Evolutionary conservation across 1,140 invertebrate genomes (phyloP), one percentile per base, ranked within the genome.

Genomic region (Diachasma alloeum): DNA sequence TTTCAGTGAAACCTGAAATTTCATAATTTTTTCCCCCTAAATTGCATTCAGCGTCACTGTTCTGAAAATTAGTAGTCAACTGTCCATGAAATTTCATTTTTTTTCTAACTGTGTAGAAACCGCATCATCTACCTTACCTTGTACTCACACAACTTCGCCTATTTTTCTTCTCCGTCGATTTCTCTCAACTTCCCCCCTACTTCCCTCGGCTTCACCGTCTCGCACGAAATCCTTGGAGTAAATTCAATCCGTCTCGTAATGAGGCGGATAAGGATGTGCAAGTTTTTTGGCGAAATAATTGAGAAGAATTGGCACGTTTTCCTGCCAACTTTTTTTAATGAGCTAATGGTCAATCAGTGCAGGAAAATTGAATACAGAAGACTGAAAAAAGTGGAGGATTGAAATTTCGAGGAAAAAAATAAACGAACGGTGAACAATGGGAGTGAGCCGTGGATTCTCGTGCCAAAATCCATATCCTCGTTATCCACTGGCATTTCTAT

Each of bases 381-480:
- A 11, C 44, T 48, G 44, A 9, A 48, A 48, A 48, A 48, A 56
- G n/a, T 17, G 6, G 48, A 19, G 48, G 19, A 19, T 56, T 13
- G 48, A 56, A 56, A 56, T 56, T 56, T 56, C 31, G 6, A 19
- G 2, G 46, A 15, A 6, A 48, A 48, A 48, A n/a, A 48, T 4
- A 15, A 48, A 13, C 13, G 46, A 15, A 48, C 4, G 15, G 17
- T n/a, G n/a, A n/a, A 22, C 48, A 22, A 56, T 19, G n/a, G 19
- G n/a, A 0, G 19, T 63, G 59, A 63, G 24, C 53, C 53, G 44
- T 46, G 31, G 31, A 31, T 31, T 42, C 10, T 19, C 59, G 19
- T 63, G 59, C 59, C 59, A 63, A 63, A 63, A 63, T 63, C 59
- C 59, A 63, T 63, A 63, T 10, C 19, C 59, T 63, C 59, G 24